These are phyloP conservation scores for Acanthurus lineatus DNA, from an alignment of 2,797 vertebrate genomes.

Conservation along the genomic window DNA sequence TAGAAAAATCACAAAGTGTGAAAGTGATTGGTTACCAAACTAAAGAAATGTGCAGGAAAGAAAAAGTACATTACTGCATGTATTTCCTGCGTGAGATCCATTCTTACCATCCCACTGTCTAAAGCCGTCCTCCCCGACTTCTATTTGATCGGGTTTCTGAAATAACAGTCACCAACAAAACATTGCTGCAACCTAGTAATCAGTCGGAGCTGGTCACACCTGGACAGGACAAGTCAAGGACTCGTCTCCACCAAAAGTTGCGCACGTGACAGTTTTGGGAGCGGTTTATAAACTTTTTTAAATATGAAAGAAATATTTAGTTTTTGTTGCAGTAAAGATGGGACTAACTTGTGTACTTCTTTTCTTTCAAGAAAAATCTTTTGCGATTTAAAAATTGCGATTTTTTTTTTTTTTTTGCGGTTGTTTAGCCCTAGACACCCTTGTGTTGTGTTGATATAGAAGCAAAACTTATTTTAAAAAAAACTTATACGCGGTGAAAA, in stretches of 20 bases:
- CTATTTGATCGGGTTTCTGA: slow-evolving; percentile 99
- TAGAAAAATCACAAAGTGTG: slow-evolving; percentile 61
- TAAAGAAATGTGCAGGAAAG: slow-evolving; percentile 82
- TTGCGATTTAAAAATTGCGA: not conserved
- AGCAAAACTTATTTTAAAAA: not conserved
- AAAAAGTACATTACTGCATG: slow-evolving; percentile 87
- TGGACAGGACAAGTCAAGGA: slow-evolving; percentile 86
- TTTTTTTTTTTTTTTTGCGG: not conserved
- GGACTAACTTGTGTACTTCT: not conserved
- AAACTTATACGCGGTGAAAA: too few relatives aligned
- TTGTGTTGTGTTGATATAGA: not conserved
- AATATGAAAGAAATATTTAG: too few relatives aligned
- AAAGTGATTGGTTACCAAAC: slow-evolving; percentile 75
- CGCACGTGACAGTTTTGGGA: slow-evolving; percentile 20
- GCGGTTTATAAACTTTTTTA: not conserved
- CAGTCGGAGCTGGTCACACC: slow-evolving; percentile 87
- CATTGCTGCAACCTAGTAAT: slow-evolving; percentile 89
- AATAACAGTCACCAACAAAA: slow-evolving; percentile 98
- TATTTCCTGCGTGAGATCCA: slow-evolving; percentile 89
- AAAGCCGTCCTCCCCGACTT: slow-evolving; percentile 99
- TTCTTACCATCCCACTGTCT: slow-evolving; percentile 99
- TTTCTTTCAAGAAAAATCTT: not conserved
- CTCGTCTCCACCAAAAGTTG: slow-evolving; percentile 82
- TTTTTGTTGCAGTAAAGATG: too few relatives aligned
- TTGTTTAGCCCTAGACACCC: not conserved